Base-by-base conservation (phyloP, 2,797 vertebrate genomes). In the Crypturellus tataupa region DNA sequence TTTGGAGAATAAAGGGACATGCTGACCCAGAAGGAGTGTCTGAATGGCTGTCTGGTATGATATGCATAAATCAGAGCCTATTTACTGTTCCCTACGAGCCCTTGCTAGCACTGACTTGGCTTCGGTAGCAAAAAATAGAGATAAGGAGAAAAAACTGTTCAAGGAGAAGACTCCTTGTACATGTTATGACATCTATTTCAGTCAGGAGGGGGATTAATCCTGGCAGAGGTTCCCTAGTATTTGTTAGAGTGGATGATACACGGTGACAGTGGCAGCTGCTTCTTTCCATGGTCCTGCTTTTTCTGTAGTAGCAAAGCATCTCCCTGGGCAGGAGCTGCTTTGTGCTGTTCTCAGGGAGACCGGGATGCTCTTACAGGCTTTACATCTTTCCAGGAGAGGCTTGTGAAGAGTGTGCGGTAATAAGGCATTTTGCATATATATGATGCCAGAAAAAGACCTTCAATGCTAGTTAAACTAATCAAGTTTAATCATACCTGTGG, bases 241-340 rank as follows among this genome's bases (percentile, higher is more conserved):
- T 83, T 79, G 39, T 70, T 65, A 35, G 40, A 47, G 76, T 0
- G 0, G 39, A 29, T 75, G 83, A 93, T 83, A 29, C 0, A 0
- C 65, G 13, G n/a, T 40, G 88, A 77, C 87, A 87, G 20, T 59
- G 91, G 82, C 87, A 93, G 68, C 72, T 94, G 80, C 87, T 88
- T 75, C 76, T 77, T 90, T 71, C 65, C 53, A 2, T 5, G 9
- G 40, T 0, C 0, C 47, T 55, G 55, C 9, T 1, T 44, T 49
- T 27, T 68, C 73, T 70, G 62, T 18, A 35, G 72, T 14, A 77
- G 44, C 44, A 63, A 33, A 70, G 13, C 1, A 0, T 68, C 44
- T 76, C 7, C 0, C n/a, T 67, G 27, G 62, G 64, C 49, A 44
- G 42, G 39, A 31, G 35, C 20, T 11, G 1, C 0, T 60, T 72